Evolutionary conservation across 2,113 vertebrate species (phyloP).

Genomic region (Carassius carassius): DNA sequence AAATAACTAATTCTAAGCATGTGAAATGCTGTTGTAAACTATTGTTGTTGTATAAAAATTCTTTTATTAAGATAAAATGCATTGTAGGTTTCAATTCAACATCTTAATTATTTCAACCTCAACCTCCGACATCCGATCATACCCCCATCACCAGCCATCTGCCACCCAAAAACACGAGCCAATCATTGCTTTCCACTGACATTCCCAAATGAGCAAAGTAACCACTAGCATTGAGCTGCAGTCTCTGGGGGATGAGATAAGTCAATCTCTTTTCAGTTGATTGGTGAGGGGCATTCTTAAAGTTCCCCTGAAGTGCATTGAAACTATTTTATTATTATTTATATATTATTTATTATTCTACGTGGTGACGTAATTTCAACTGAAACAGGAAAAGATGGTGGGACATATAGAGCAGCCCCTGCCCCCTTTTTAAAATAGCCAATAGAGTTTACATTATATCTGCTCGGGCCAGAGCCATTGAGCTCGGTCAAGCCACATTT

Average conservation of each 20-base stretch:
- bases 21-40: too few species aligned
- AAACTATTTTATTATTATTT: too few species aligned
- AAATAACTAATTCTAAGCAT: too few species aligned
- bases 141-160: constrained; percentile 8
- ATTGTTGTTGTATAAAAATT: background rate
- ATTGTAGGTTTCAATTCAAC: background rate
- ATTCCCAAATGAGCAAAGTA: constrained; percentile 9
- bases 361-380: too few species aligned
- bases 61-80: background rate
- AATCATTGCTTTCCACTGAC: constrained; percentile 10
- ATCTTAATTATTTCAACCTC: background rate
- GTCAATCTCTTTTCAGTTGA: constrained; percentile 35
- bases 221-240: constrained; percentile 23
- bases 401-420: too few species aligned
- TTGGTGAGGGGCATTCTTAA: background rate
- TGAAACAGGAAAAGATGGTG: too few species aligned
- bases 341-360: too few species aligned
- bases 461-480: too few species aligned
- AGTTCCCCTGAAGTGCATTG: too few species aligned
- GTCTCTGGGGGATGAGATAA: constrained; percentile 22
- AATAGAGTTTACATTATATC: too few species aligned
- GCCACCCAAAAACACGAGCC: background rate
- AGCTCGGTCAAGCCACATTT: too few species aligned
- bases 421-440: too few species aligned
- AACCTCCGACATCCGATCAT: background rate